These are phyloP conservation scores for Rhinolophus ferrumequinum DNA, from an alignment of 2,113 vertebrate species.

Conservation along the genomic window DNA sequence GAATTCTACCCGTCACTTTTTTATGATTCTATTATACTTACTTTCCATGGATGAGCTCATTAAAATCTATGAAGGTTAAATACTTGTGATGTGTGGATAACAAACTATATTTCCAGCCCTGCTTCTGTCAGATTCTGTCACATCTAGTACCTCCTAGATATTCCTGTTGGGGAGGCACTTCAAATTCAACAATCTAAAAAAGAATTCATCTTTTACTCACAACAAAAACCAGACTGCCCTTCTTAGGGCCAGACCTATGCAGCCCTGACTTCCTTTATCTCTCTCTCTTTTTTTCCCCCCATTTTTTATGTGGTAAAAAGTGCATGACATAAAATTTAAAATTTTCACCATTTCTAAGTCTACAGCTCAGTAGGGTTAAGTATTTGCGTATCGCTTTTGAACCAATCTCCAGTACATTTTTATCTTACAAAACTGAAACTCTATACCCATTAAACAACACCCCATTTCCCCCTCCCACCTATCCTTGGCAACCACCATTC, in stretches of 20 bases:
- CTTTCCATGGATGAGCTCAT: neutral
- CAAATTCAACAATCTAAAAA: neutral
- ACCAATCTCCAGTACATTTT: neutral
- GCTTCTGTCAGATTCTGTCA: neutral
- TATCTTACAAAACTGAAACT: slow-evolving; percentile 17
- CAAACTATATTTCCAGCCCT: neutral
- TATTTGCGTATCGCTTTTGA: neutral
- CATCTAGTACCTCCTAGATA: neutral
- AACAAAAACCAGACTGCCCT: neutral
- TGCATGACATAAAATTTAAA: neutral
- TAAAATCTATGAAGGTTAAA: neutral
- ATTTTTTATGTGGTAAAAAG: neutral
- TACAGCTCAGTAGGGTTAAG: neutral
- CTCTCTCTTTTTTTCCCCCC: neutral
- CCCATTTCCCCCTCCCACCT: neutral
- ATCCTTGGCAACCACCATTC: neutral
- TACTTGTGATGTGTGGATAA: neutral
- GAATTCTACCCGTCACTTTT: neutral
- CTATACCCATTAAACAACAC: neutral
- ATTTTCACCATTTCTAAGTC: neutral
- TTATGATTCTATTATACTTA: neutral
- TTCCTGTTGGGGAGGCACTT: neutral
- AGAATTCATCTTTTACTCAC: neutral
- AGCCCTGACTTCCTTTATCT: neutral
- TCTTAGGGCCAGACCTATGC: neutral